A percentile compares a stretch with the other conserved stretches of the same genome.
Conservation (phyloP, 2,113 vertebrate species). For the Limanda limanda region DNA sequence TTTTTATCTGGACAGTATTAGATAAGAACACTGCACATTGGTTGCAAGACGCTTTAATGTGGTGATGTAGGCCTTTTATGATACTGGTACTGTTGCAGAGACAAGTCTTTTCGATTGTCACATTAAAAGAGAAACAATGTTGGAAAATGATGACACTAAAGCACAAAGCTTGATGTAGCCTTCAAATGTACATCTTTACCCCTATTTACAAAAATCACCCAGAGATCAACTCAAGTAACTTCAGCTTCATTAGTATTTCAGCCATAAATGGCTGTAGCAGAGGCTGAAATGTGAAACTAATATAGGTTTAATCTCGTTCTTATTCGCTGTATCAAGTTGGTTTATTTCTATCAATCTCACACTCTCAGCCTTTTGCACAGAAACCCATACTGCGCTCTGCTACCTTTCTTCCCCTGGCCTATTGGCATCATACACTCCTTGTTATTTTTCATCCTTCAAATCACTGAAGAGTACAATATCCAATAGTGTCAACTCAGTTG, state of each 20-base stretch:
- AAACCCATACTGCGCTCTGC: not conserved
- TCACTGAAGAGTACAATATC: constrained; percentile 55
- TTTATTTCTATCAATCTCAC: constrained; percentile 5
- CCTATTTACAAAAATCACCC: not conserved
- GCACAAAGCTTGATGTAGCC: not conserved
- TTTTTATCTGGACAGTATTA: constrained; percentile 22
- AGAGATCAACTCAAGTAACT: not conserved
- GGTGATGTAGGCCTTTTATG: not conserved
- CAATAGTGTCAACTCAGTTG: constrained; percentile 41
- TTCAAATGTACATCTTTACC: not conserved
- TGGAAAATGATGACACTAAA: not conserved
- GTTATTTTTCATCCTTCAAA: constrained; percentile 48
- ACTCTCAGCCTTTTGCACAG: constrained; percentile 11
- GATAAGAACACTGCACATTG: constrained; percentile 9
- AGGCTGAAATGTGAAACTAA: not conserved
- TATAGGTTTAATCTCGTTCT: not conserved
- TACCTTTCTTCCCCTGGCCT: constrained; percentile 13
- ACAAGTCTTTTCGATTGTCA: too few species aligned
- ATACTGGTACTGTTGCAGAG: not conserved
- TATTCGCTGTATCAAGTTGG: not conserved
- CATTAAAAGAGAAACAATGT: not conserved
- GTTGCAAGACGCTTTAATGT: constrained; percentile 10
- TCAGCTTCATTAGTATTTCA: not conserved
- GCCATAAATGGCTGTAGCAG: not conserved
- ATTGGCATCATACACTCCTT: constrained; percentile 30